These are phyloP conservation scores for Dexiosoma caninum DNA, from an alignment of 2,888 invertebrate genomes.

Conservation along the genomic window DNA sequence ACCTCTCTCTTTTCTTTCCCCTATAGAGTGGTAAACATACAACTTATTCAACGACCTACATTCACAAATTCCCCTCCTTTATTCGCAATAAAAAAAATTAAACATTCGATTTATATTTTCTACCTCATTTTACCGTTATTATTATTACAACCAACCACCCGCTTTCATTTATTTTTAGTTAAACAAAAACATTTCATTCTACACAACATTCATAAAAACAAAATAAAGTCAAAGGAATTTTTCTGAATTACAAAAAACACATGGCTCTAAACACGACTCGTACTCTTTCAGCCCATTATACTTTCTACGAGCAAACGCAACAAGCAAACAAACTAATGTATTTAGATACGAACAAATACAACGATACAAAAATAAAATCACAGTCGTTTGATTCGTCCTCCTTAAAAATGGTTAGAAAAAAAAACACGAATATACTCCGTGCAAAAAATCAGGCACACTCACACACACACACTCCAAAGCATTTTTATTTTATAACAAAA, in stretches of 20 bases:
- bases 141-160: conserved; percentile 42
- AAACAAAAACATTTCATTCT: conserved; percentile 26
- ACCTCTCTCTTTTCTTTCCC: conserved; percentile 27
- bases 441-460: neutral
- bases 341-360: conserved; percentile 47
- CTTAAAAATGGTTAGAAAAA: conserved; percentile 45
- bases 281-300: neutral
- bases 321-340: conserved; percentile 34
- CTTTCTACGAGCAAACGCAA: neutral
- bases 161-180: neutral
- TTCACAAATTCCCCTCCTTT: conserved; percentile 41
- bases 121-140: conserved; percentile 2
- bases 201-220: neutral
- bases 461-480: neutral
- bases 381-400: conserved; percentile 76
- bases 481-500: conserved; percentile 55
- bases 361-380: conserved; percentile 71
- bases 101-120: neutral
- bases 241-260: conserved; percentile 19
- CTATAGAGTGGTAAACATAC: conserved; percentile 59
- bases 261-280: conserved; percentile 16
- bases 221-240: neutral
- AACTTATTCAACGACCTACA: conserved; percentile 46
- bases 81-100: neutral
- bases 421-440: neutral